phyloP scores from a whole-genome alignment of 2,888 invertebrate genomes.

The Nomada goodeniana region DNA sequence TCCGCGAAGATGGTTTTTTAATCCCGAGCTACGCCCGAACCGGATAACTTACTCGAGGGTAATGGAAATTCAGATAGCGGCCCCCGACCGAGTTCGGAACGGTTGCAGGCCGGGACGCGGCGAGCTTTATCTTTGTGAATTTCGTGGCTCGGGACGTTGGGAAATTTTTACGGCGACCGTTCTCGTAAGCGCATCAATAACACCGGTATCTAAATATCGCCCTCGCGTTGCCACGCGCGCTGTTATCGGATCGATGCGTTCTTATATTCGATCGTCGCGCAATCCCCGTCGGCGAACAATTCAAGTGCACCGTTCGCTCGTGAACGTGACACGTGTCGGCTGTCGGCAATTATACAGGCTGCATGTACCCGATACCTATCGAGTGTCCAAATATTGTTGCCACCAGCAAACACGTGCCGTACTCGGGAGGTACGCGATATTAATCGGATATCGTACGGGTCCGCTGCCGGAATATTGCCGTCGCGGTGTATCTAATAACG shows the following conservation, averaged over 20 bases:
- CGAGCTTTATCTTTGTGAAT: conserved; percentile 1
- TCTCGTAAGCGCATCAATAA: background rate
- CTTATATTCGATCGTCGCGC: background rate
- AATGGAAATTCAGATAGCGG: conserved; percentile 49
- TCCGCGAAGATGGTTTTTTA: conserved; percentile 50
- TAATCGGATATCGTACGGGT: conserved; percentile 60
- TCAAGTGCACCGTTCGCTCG: conserved; percentile 41
- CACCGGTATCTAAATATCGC: background rate
- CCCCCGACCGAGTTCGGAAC: conserved; percentile 2
- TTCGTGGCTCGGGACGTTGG: background rate
- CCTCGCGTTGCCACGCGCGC: background rate
- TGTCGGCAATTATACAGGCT: conserved; percentile 45
- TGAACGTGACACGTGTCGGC: conserved; percentile 50
- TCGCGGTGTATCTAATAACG: conserved; percentile 48
- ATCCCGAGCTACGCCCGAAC: conserved; percentile 26
- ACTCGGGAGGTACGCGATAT: conserved; percentile 47
- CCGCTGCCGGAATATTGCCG: conserved; percentile 51
- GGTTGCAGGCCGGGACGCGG: conserved; percentile 6
- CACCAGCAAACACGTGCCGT: conserved; percentile 61
- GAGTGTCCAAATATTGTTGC: conserved; percentile 66
- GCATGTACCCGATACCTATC: conserved; percentile 48
- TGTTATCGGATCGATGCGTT: background rate
- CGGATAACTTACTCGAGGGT: conserved; percentile 41
- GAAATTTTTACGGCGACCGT: background rate
- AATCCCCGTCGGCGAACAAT: background rate